Evolutionary conservation across 1,140 invertebrate species (phyloP).

Genomic region (Zaprionus capensis): DNA sequence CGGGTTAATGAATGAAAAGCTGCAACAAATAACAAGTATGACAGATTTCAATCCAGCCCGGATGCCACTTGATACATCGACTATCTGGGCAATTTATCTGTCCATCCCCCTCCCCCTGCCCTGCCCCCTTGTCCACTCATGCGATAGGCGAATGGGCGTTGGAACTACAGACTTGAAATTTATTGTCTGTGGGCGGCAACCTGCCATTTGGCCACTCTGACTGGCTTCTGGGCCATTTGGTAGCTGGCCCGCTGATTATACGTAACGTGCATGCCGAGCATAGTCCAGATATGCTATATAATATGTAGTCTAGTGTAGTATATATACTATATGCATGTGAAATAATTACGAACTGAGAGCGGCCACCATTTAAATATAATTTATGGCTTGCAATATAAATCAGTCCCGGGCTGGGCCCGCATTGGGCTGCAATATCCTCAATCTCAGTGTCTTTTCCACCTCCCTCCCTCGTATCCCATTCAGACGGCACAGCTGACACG

Average conservation of each 20-base stretch:
- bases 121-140: neutral
- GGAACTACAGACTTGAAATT: conserved; percentile 41
- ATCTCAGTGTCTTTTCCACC: conserved; percentile 28
- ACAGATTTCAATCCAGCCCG: conserved; percentile 14
- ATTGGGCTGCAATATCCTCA: conserved; percentile 43
- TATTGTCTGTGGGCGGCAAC: conserved; percentile 49
- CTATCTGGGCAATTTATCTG: conserved; percentile 20
- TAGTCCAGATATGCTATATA: neutral
- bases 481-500: conserved; percentile 15
- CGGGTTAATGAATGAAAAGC: conserved; percentile 2
- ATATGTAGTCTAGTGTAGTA: conserved; percentile 26
- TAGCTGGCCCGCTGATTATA: conserved; percentile 18
- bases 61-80: neutral
- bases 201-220: conserved; percentile 33
- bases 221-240: conserved; percentile 19
- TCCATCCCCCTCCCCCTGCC: neutral
- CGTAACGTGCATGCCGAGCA: neutral
- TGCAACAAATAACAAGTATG: conserved; percentile 9
- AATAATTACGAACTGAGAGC: conserved; percentile 56
- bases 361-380: conserved; percentile 61
- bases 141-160: conserved; percentile 32
- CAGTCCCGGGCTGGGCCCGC: conserved; percentile 38
- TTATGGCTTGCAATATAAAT: conserved; percentile 61
- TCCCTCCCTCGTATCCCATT: neutral
- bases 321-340: conserved; percentile 35